Percentiles rank a stretch among this genome's conserved stretches.
These are phyloP conservation scores for Gisinianus flammeolus DNA, from an alignment of 2,888 invertebrate genomes.

Conservation along the genomic window DNA sequence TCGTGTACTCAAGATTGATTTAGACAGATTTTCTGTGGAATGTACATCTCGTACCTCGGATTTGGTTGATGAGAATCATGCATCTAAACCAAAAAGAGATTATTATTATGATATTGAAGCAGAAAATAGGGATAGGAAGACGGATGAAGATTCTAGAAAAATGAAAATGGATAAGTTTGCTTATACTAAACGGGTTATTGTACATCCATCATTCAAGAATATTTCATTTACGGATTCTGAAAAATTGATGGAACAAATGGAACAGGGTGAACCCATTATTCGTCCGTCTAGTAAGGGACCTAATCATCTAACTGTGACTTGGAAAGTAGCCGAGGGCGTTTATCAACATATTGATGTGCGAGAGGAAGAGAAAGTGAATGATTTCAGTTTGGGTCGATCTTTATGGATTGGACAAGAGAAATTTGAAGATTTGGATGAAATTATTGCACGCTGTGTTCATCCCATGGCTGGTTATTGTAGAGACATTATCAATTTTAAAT, in stretches of 20 bases:
- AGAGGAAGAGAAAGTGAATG: slow-evolving; percentile 95
- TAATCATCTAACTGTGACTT: slow-evolving; percentile 95
- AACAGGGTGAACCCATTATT: slow-evolving; percentile 95
- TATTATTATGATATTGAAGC: slow-evolving; percentile 86
- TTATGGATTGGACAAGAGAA: slow-evolving; percentile 86
- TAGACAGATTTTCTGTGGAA: slow-evolving; percentile 90
- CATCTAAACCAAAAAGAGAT: slow-evolving; percentile 83
- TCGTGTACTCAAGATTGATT: slow-evolving; percentile 92
- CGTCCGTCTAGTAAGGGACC: slow-evolving; percentile 96
- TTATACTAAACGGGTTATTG: slow-evolving; percentile 90
- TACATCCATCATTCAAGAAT: slow-evolving; percentile 97
- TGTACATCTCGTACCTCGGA: slow-evolving; percentile 94
- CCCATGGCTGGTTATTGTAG: slow-evolving; percentile 95
- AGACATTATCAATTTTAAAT: slow-evolving; percentile 89
- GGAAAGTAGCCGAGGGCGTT: slow-evolving; percentile 95
- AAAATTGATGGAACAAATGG: slow-evolving; percentile 86
- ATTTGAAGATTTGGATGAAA: slow-evolving; percentile 99
- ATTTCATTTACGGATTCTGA: slow-evolving; percentile 92
- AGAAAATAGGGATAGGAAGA: slow-evolving; percentile 79
- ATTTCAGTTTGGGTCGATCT: slow-evolving; percentile 87
- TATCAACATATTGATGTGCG: slow-evolving; percentile 95
- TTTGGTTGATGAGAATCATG: slow-evolving; percentile 84
- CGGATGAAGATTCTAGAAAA: slow-evolving; percentile 81
- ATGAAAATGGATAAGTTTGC: slow-evolving; percentile 80
- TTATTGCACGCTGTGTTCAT: slow-evolving; percentile 92